These are phyloP conservation scores for Bombycilla garrulus DNA, from an alignment of 2,113 vertebrate species.

Conservation along the genomic window DNA sequence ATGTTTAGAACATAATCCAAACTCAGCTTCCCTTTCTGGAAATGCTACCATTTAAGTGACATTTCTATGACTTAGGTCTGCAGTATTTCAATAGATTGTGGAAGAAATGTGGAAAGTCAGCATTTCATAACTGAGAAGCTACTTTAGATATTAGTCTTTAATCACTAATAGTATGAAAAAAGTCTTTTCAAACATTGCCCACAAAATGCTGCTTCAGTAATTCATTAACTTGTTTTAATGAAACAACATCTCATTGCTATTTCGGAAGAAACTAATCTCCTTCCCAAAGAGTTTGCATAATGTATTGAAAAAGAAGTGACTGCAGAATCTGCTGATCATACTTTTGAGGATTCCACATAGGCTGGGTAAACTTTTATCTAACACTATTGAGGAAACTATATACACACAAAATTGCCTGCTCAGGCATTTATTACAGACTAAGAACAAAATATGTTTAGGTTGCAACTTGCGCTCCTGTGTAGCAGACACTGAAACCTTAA, in stretches of 20 bases:
- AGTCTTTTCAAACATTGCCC: neutral
- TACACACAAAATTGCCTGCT: neutral
- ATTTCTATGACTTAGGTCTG: neutral
- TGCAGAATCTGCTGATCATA: conserved; percentile 42
- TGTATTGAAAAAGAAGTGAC: conserved; percentile 25
- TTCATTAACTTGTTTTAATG: conserved; percentile 44
- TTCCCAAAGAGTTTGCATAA: conserved; percentile 33
- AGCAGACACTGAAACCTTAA: neutral
- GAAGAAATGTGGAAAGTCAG: neutral
- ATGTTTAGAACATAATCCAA: neutral
- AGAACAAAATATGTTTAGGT: conserved; percentile 17
- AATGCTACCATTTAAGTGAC: neutral
- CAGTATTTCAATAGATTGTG: neutral
- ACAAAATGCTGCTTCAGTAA: conserved; percentile 48
- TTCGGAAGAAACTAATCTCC: conserved; percentile 37
- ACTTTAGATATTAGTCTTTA: neutral
- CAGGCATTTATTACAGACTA: neutral
- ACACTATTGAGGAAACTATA: neutral
- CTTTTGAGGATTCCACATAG: conserved; percentile 20
- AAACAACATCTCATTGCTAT: conserved; percentile 17
- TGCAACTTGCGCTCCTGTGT: neutral
- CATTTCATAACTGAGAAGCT: neutral
- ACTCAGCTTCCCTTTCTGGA: neutral
- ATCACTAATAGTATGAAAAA: neutral
- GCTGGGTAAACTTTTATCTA: conserved; percentile 21